phyloP scores from a whole-genome alignment of 1,140 invertebrate genomes.

The Hormaphis cornu region DNA sequence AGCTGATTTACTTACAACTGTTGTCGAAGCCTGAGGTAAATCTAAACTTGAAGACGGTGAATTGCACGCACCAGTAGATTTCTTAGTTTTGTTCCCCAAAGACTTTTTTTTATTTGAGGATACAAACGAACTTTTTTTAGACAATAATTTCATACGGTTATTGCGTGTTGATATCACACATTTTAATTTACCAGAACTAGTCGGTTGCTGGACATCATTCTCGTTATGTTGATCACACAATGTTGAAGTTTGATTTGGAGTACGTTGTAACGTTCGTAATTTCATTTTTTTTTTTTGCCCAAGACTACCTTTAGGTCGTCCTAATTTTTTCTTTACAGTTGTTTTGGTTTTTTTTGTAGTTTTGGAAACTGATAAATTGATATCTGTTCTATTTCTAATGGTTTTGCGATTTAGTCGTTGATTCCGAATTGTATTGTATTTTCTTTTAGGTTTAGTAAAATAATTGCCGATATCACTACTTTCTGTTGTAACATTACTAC shows the following conservation, averaged over 20 bases:
- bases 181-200: slow-evolving; percentile 1
- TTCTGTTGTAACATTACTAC: background rate
- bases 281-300: background rate
- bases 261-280: background rate
- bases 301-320: slow-evolving; percentile 3
- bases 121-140: background rate
- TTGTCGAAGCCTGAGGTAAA: background rate
- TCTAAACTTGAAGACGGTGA: slow-evolving; percentile 5
- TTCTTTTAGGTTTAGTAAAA: background rate
- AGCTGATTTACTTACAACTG: background rate
- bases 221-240: background rate
- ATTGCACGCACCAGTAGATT: background rate
- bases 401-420: background rate
- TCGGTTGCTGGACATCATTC: background rate
- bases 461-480: background rate
- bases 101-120: background rate
- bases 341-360: background rate
- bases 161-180: slow-evolving; percentile 13
- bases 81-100: background rate
- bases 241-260: background rate
- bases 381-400: background rate
- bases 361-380: background rate
- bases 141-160: slow-evolving; percentile 9
- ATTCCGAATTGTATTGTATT: background rate
- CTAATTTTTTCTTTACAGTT: background rate